Conservation (phyloP, 64 coral and sea anemone genomes). For the Exaiptasia diaphana region DNA sequence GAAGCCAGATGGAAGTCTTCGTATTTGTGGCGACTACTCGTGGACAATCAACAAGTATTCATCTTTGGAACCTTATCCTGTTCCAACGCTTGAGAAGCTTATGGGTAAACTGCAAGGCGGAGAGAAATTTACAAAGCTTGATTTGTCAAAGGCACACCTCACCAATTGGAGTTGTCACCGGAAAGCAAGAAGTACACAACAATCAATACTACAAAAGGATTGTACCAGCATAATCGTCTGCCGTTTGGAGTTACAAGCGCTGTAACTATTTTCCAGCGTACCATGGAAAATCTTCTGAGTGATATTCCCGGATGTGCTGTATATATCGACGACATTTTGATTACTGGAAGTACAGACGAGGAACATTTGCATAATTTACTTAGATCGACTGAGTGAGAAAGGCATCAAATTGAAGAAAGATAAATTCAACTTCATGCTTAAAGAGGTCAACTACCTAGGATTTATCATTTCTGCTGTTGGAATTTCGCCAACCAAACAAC, state of each 20-base stretch:
- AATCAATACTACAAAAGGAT: slow-evolving; percentile 48
- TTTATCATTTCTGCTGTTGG: neutral
- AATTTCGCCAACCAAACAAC: neutral
- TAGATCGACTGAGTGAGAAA: slow-evolving; percentile 1
- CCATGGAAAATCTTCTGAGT: slow-evolving; percentile 40
- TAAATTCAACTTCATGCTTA: slow-evolving; percentile 35
- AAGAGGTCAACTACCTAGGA: slow-evolving; percentile 4
- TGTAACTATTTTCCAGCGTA: slow-evolving; percentile 49
- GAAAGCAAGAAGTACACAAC: slow-evolving; percentile 44
- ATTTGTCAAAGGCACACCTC: neutral
- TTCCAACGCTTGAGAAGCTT: slow-evolving; percentile 18
- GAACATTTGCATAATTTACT: slow-evolving; percentile 18
- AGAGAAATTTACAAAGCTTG: slow-evolving; percentile 39
- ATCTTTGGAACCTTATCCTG: slow-evolving; percentile 4
- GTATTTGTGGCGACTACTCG: slow-evolving; percentile 21
- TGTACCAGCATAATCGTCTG: slow-evolving; percentile 43
- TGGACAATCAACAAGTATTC: slow-evolving; percentile 11
- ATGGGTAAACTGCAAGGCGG: slow-evolving; percentile 5
- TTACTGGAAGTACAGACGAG: slow-evolving; percentile 13
- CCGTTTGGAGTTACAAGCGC: slow-evolving; percentile 52
- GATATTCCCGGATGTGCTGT: slow-evolving; percentile 19
- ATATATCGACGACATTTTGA: slow-evolving; percentile 52
- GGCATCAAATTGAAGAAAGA: slow-evolving; percentile 27
- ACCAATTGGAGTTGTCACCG: too few species aligned
- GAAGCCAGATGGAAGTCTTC: slow-evolving; percentile 12